These are phyloP conservation scores for Aeoliscus strigatus DNA, from an alignment of 2,797 vertebrate species.

Conservation along the genomic window DNA sequence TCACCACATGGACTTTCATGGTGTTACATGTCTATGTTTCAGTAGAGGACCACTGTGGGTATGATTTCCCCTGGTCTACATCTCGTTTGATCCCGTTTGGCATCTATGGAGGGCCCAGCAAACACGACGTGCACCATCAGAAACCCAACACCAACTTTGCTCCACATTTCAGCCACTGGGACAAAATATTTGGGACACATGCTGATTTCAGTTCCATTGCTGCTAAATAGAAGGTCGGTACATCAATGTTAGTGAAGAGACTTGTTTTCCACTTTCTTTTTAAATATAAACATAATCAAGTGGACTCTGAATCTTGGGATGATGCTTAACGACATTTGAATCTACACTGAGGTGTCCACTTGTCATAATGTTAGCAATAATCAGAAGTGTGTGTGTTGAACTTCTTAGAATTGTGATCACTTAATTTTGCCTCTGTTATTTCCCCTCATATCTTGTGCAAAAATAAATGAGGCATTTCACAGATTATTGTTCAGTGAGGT, in stretches of 20 bases:
- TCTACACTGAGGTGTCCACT: too few relatives aligned
- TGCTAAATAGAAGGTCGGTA: slow-evolving; percentile 7
- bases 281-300: too few relatives aligned
- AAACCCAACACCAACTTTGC: slow-evolving; percentile 70
- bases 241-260: not conserved
- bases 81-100: slow-evolving; percentile 66
- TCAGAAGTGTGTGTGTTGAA: too few relatives aligned
- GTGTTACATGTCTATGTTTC: slow-evolving; percentile 68
- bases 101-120: slow-evolving; percentile 65
- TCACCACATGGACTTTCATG: slow-evolving; percentile 72
- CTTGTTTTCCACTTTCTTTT: too few relatives aligned
- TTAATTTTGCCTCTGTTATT: slow-evolving; percentile 8
- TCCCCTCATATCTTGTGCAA: too few relatives aligned
- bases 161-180: slow-evolving; percentile 71
- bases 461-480: too few relatives aligned
- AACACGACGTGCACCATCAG: slow-evolving; percentile 71
- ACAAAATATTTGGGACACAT: slow-evolving; percentile 69
- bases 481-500: too few relatives aligned
- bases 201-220: slow-evolving; percentile 49
- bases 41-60: slow-evolving; percentile 70
- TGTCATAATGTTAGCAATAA: too few relatives aligned
- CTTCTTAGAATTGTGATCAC: not conserved
- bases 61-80: slow-evolving; percentile 72
- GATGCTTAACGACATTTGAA: too few relatives aligned
- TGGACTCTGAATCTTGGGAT: too few relatives aligned